A percentile compares a stretch with the other conserved stretches of the same genome.
Evolutionary conservation across 2,113 vertebrate genomes (phyloP).

Genomic region (Lota lota): DNA sequence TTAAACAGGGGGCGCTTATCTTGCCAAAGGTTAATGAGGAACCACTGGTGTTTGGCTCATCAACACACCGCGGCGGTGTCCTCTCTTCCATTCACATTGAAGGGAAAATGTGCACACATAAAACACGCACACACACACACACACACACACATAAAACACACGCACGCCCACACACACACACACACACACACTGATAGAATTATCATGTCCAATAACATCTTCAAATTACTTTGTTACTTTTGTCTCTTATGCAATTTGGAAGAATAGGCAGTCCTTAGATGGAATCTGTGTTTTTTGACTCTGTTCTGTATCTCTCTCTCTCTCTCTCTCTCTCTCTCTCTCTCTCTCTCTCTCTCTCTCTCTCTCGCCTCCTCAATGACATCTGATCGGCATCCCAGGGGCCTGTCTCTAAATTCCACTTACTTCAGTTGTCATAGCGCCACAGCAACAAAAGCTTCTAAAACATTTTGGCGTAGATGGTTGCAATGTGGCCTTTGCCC

Average conservation of each 20-base stretch:
- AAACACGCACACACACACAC: slow-evolving; percentile 9
- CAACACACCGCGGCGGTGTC: slow-evolving; percentile 60
- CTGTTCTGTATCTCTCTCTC: slow-evolving; percentile 6
- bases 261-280: slow-evolving; percentile 63
- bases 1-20: slow-evolving; percentile 73
- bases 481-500: neutral
- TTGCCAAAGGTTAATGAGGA: slow-evolving; percentile 79
- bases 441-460: slow-evolving; percentile 1
- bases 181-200: slow-evolving; percentile 54
- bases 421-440: slow-evolving; percentile 23
- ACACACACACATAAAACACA: neutral
- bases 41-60: slow-evolving; percentile 57
- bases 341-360: neutral
- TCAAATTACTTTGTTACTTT: slow-evolving; percentile 73
- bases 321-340: slow-evolving; percentile 24
- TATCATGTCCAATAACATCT: slow-evolving; percentile 69
- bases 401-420: slow-evolving; percentile 39
- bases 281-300: slow-evolving; percentile 50
- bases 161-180: slow-evolving; percentile 11
- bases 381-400: slow-evolving; percentile 47
- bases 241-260: slow-evolving; percentile 57
- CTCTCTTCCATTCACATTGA: slow-evolving; percentile 51
- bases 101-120: slow-evolving; percentile 36
- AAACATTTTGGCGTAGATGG: neutral
- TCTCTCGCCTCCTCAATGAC: slow-evolving; percentile 20